These are phyloP conservation scores for Calliphora vicina DNA, from an alignment of 1,140 invertebrate species.

Conservation along the genomic window DNA sequence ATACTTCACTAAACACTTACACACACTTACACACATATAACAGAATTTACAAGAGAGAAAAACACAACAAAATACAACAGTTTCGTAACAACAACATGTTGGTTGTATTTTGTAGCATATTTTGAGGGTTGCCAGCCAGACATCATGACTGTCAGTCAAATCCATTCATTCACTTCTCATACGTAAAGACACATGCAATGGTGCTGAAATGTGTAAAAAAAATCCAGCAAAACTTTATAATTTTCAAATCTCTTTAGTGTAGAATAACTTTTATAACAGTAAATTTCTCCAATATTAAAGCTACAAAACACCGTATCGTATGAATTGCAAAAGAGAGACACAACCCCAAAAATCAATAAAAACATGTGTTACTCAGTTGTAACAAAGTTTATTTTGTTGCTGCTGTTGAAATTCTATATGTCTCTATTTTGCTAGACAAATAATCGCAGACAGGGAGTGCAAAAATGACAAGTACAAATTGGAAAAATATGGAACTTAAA, in stretches of 20 bases:
- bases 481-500: no score
- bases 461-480: no score
- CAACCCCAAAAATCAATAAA: conserved; percentile 15
- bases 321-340: background rate
- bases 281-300: background rate
- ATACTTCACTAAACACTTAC: background rate
- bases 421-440: conserved; percentile 11
- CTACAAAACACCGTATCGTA: background rate
- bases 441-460: background rate
- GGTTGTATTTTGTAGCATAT: background rate
- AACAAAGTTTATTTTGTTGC: background rate
- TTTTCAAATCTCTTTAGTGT: background rate
- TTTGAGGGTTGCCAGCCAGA: background rate
- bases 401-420: conserved; percentile 8
- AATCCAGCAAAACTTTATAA: background rate
- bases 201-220: background rate
- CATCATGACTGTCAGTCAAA: background rate
- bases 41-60: background rate
- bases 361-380: conserved; percentile 2
- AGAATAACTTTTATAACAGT: background rate
- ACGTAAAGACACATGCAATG: background rate
- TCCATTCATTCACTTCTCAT: background rate
- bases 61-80: background rate
- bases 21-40: no score
- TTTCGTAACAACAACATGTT: background rate